Evolutionary conservation across 2,888 invertebrate genomes (phyloP).

Genomic region (Rugalucina vietnamica): DNA sequence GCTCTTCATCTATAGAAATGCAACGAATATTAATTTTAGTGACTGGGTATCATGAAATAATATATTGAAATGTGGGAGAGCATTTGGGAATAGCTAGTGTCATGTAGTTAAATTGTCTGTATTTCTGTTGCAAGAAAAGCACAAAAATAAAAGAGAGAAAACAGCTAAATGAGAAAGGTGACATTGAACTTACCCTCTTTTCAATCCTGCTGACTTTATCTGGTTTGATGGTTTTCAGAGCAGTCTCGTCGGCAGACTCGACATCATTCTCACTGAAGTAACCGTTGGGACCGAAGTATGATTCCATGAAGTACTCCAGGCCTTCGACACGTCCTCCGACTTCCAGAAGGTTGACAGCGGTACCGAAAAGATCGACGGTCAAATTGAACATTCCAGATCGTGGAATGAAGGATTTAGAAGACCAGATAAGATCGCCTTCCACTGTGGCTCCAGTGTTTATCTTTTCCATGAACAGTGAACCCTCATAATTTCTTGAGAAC

Average conservation of each 20-base stretch:
- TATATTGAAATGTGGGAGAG: background rate
- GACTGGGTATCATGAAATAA: background rate
- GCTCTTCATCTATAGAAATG: conserved; percentile 49
- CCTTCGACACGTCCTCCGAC: conserved; percentile 93
- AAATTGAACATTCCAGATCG: conserved; percentile 82
- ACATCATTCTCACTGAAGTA: conserved; percentile 84
- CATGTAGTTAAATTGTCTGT: no score
- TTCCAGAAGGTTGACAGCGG: conserved; percentile 94
- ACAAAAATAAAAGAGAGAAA: background rate
- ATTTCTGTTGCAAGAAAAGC: background rate
- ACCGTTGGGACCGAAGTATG: conserved; percentile 89
- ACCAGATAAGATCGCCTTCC: conserved; percentile 82
- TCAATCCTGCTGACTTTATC: conserved; percentile 64
- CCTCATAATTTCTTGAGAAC: conserved; percentile 95
- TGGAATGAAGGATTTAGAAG: conserved; percentile 81
- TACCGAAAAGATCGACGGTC: conserved; percentile 87
- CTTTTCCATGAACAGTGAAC: conserved; percentile 91
- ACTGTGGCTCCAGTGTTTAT: conserved; percentile 87
- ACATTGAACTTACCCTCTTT: conserved; percentile 63
- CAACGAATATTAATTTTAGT: background rate
- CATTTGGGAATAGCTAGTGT: background rate
- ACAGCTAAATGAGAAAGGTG: background rate
- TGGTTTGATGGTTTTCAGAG: conserved; percentile 57
- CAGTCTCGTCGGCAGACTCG: conserved; percentile 51
- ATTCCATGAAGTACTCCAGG: conserved; percentile 92